Evolutionary conservation across 2,888 invertebrate species (phyloP), one percentile per base, ranked within the genome.

Genomic region (Morpho achilles): DNA sequence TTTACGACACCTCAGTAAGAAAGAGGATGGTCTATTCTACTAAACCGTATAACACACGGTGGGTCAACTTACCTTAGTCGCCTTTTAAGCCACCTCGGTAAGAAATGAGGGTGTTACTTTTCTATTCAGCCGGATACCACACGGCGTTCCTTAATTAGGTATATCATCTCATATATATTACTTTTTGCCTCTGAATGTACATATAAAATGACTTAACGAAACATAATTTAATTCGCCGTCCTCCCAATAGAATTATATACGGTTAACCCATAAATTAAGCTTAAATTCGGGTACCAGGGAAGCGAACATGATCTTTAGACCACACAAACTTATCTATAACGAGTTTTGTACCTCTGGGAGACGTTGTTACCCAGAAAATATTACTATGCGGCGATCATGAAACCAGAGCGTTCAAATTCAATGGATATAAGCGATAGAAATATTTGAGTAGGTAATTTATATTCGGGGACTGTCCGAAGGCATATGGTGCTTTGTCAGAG

Each of bases 401-500:
- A 60, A 64, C 61, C 63, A 22, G 61, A 60, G 53, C 60, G 65
- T 67, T 65, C 60, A 67, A 66, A 69, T 70, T 71, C 67, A 70
- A 70, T 69, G 65, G 64, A 61, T 60, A 64, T 62, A 60, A 16
- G 61, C 61, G 62, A 67, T 67, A 58, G 63, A 65, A 65, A 66
- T 65, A 61, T 66, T 48, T 64, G 63, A 70, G 64, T 60, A 60
- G 60, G 68, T 67, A 67, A 71, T 73, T 69, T 70, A 73, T 73
- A 73, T 72, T 73, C 70, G 63, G 59, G 56, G 50, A 49, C 50
- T 60, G 60, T 58, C 58, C 41, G 54, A 50, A 46, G 56, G 10
- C 58, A 50, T 58, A 58, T 45, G 58, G 52, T 16, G 48, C 42
- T 54, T 42, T 48, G 47, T 41, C 48, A 43, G 51, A 55, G 42